Percentiles rank a stretch among this genome's conserved stretches.
These are phyloP conservation scores for Notodonta dromedarius DNA, from an alignment of 2,888 invertebrate species.

Conservation along the genomic window DNA sequence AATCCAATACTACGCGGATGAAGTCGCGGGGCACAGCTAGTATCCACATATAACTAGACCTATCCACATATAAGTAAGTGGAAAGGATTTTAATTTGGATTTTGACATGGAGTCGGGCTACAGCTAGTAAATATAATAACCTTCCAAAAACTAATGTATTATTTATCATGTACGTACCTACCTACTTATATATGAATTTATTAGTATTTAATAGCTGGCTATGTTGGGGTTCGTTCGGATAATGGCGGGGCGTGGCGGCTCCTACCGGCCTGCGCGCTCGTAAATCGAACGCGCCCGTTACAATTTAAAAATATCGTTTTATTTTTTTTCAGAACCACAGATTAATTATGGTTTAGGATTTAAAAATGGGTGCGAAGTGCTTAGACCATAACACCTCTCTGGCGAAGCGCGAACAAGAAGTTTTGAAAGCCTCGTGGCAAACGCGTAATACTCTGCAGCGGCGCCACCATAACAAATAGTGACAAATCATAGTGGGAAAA, in stretches of 20 bases:
- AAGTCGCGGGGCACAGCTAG: too few species aligned
- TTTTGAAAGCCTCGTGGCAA: too few species aligned
- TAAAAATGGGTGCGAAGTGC: too few species aligned
- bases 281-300: constrained; percentile 48
- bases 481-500: too few species aligned
- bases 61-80: too few species aligned
- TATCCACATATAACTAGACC: too few species aligned
- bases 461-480: too few species aligned
- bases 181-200: constrained; percentile 1
- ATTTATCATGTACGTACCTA: constrained; percentile 2
- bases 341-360: neutral
- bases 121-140: constrained; percentile 7
- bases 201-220: constrained; percentile 3
- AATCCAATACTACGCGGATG: too few species aligned
- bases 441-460: too few species aligned
- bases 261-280: constrained; percentile 57
- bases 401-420: too few species aligned
- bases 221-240: constrained; percentile 25
- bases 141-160: neutral
- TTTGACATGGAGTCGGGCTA: neutral
- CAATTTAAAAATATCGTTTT: constrained; percentile 29
- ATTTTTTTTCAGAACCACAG: neutral
- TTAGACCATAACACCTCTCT: too few species aligned
- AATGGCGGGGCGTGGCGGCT: constrained; percentile 57
- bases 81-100: too few species aligned